These are phyloP conservation scores for Abramis brama DNA, from an alignment of 2,113 vertebrate species.

Conservation along the genomic window DNA sequence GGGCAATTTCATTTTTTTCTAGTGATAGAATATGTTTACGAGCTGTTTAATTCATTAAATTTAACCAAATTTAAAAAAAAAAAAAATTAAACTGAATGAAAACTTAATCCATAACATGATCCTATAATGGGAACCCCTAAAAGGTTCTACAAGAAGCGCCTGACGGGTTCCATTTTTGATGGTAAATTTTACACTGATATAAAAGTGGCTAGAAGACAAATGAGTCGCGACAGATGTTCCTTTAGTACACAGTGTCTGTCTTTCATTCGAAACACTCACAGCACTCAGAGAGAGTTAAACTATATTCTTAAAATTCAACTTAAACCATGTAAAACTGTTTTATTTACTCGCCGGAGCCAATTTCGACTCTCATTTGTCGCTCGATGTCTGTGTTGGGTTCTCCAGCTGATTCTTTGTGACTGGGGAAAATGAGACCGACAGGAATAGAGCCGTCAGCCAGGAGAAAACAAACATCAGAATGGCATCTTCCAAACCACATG, in stretches of 20 bases:
- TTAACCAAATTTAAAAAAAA: too few relatives aligned
- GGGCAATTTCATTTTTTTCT: too few relatives aligned
- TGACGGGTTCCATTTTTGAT: background rate
- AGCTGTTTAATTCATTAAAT: too few relatives aligned
- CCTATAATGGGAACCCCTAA: too few relatives aligned
- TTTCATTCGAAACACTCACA: background rate
- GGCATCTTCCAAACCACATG: slow-evolving; percentile 29
- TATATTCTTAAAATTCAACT: background rate
- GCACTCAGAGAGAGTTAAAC: background rate
- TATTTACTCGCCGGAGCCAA: slow-evolving; percentile 13
- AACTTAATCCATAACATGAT: too few relatives aligned
- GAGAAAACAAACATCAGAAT: slow-evolving; percentile 35
- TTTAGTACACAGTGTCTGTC: background rate
- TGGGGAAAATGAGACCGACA: slow-evolving; percentile 25
- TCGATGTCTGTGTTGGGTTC: background rate
- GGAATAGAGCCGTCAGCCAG: slow-evolving; percentile 1
- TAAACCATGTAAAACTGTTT: background rate
- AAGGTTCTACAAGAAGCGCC: too few relatives aligned
- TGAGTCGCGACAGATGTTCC: background rate
- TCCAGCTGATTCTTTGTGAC: slow-evolving; percentile 27
- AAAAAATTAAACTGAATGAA: too few relatives aligned
- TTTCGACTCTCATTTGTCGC: slow-evolving; percentile 9
- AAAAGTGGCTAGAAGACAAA: background rate
- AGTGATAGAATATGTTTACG: too few relatives aligned
- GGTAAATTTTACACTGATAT: background rate